Evolutionary conservation across 1,140 invertebrate species (phyloP).

Genomic region (Hyles vespertilio): DNA sequence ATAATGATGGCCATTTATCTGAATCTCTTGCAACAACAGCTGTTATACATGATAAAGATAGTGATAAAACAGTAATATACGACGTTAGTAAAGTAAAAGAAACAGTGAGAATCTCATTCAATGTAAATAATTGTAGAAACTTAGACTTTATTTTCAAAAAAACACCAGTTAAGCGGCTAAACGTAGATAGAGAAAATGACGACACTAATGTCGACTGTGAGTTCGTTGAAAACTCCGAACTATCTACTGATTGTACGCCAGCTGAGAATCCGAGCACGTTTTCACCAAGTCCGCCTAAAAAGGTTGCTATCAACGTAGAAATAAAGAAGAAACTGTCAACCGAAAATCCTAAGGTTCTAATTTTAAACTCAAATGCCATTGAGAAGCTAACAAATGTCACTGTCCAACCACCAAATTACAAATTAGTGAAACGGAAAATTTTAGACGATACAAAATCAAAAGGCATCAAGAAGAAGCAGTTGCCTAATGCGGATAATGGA

Average conservation of each 20-base stretch:
- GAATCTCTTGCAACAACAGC: neutral
- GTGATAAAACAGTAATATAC: conserved; percentile 12
- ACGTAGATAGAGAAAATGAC: conserved; percentile 29
- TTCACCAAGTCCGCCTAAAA: conserved; percentile 23
- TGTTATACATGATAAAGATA: conserved; percentile 1
- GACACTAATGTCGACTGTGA: conserved; percentile 41
- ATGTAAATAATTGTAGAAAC: conserved; percentile 35
- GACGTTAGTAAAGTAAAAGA: conserved; percentile 2
- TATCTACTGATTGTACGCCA: conserved; percentile 26
- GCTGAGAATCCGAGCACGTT: conserved; percentile 21
- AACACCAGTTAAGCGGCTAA: conserved; percentile 40
- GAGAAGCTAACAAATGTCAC: conserved; percentile 61
- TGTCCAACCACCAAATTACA: conserved; percentile 67
- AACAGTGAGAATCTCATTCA: conserved; percentile 32
- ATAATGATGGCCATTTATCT: neutral
- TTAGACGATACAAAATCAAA: conserved; percentile 38
- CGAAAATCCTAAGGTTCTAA: conserved; percentile 55
- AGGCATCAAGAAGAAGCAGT: conserved; percentile 20
- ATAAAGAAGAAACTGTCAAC: conserved; percentile 56
- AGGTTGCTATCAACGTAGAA: conserved; percentile 57
- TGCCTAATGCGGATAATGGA: conserved; percentile 23
- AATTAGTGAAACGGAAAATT: conserved; percentile 58
- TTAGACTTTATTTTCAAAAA: conserved; percentile 40
- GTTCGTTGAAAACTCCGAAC: conserved; percentile 32
- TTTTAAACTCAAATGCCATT: conserved; percentile 66